Percentiles rank a stretch among this genome's conserved stretches.
Evolutionary conservation across 1,140 invertebrate species (phyloP).

Genomic region (Lordiphosa clarofinis): DNA sequence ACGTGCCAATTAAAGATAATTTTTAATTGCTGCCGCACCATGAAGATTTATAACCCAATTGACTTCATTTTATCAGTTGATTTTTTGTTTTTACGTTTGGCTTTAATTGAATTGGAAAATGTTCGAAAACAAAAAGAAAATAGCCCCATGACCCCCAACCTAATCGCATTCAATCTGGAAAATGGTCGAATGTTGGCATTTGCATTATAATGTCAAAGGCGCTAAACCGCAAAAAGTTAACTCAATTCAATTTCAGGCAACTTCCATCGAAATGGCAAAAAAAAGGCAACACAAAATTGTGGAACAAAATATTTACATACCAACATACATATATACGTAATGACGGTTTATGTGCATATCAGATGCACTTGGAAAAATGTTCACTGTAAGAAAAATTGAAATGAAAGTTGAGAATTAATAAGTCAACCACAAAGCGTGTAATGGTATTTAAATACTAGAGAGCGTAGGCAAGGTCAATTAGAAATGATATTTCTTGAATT

Average conservation of each 20-base stretch:
- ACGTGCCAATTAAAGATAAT: too few relatives aligned
- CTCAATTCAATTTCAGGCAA: conserved; percentile 42
- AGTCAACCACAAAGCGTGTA: too few relatives aligned
- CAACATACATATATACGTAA: conserved; percentile 1
- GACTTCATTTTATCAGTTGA: too few relatives aligned
- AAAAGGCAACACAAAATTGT: conserved; percentile 3
- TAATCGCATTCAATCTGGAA: conserved; percentile 27
- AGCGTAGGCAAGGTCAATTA: too few relatives aligned
- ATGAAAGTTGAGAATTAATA: background rate
- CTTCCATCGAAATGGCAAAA: conserved; percentile 12
- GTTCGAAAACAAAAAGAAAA: too few relatives aligned
- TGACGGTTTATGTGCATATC: conserved; percentile 12
- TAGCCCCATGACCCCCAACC: too few relatives aligned
- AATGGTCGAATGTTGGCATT: conserved; percentile 37
- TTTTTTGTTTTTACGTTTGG: too few relatives aligned
- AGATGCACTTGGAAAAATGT: conserved; percentile 15
- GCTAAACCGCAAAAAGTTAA: conserved; percentile 51
- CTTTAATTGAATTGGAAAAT: too few relatives aligned
- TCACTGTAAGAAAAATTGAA: background rate
- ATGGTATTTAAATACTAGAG: too few relatives aligned
- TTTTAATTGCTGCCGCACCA: too few relatives aligned
- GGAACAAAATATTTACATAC: conserved; percentile 9
- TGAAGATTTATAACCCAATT: too few relatives aligned
- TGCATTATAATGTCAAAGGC: conserved; percentile 40
- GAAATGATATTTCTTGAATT: too few relatives aligned